Conservation (phyloP, 2,113 vertebrate species). For the Oophaga pumilio region DNA sequence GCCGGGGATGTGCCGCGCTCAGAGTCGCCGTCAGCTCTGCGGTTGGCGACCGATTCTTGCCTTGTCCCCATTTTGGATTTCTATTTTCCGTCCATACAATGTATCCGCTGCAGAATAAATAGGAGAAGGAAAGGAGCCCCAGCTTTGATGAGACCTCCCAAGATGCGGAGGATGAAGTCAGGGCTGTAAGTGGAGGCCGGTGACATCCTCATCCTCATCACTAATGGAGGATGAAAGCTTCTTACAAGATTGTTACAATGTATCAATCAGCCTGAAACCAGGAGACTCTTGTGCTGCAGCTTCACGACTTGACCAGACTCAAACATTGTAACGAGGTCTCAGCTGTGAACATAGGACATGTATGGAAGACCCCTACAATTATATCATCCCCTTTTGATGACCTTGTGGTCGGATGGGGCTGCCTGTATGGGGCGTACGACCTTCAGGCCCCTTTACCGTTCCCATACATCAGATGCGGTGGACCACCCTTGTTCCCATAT, state of each 20-base stretch:
- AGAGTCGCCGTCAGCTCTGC: conserved; percentile 33
- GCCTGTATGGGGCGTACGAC: not conserved
- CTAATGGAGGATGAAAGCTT: not conserved
- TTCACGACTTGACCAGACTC: no score
- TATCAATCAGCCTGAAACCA: not conserved
- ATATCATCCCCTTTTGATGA: not conserved
- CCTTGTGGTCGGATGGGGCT: not conserved
- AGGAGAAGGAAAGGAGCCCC: not conserved
- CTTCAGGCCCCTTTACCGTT: not conserved
- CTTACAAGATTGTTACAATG: not conserved
- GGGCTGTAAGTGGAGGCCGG: not conserved
- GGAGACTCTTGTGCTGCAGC: not conserved
- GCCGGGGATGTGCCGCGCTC: no score
- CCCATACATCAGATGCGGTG: not conserved
- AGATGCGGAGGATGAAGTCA: not conserved
- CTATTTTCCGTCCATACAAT: not conserved
- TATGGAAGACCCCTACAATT: no score
- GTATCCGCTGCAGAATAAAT: not conserved
- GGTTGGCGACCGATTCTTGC: not conserved
- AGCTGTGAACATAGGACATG: no score
- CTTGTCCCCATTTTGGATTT: not conserved
- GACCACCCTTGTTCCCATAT: not conserved
- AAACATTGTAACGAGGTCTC: no score
- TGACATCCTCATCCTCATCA: not conserved
- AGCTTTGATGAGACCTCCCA: not conserved